phyloP scores from a whole-genome alignment of 2,797 vertebrate species.

The Bucorvus abyssinicus region DNA sequence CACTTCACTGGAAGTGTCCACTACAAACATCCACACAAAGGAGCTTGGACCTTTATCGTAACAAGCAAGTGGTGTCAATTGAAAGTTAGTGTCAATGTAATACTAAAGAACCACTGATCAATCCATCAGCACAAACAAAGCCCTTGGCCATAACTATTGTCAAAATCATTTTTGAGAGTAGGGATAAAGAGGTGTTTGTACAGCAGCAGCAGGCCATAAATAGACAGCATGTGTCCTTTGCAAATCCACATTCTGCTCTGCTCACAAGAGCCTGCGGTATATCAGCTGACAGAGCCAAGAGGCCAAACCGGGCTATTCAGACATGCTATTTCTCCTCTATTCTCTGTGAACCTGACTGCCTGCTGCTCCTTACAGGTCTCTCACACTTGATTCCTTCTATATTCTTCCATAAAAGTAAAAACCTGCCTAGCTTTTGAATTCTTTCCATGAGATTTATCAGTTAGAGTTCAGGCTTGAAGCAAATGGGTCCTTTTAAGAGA shows the following conservation, averaged over 20 bases:
- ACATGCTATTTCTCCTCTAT: neutral
- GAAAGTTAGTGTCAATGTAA: neutral
- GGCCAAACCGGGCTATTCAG: neutral
- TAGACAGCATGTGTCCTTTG: slow-evolving; percentile 3
- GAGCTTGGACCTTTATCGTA: neutral
- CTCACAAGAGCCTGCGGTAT: neutral
- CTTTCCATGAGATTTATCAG: neutral
- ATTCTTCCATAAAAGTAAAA: neutral
- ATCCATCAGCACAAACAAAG: slow-evolving; percentile 33
- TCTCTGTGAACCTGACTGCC: neutral
- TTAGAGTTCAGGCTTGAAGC: neutral
- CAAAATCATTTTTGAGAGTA: slow-evolving; percentile 12
- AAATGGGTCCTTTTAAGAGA: neutral
- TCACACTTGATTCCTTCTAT: neutral
- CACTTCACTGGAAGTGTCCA: neutral
- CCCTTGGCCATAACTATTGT: neutral
- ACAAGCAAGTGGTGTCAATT: neutral
- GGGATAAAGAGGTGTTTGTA: slow-evolving; percentile 29
- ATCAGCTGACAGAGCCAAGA: neutral
- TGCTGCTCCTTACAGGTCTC: accelerated
- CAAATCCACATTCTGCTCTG: neutral
- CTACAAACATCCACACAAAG: neutral
- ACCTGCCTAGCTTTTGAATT: neutral
- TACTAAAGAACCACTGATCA: slow-evolving; percentile 8
- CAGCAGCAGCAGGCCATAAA: slow-evolving; percentile 11